phyloP scores from a whole-genome alignment of 2,113 vertebrate genomes.

The Terrapene triunguis region DNA sequence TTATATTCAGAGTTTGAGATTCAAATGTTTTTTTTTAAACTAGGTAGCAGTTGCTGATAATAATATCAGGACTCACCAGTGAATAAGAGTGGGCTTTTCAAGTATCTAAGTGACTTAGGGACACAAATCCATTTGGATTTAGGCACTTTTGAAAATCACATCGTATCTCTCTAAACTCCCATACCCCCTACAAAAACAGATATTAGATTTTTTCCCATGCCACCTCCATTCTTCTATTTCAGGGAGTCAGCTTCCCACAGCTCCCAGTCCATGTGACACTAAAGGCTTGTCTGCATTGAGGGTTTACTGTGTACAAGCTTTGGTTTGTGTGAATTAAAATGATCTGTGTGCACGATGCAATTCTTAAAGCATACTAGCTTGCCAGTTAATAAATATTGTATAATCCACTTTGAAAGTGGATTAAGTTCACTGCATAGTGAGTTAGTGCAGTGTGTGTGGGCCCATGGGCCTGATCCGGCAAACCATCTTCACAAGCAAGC shows the following conservation, averaged over 20 bases:
- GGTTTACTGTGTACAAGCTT: background rate
- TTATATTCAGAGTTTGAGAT: slow-evolving; percentile 7
- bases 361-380: background rate
- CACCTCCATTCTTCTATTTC: background rate
- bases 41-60: background rate
- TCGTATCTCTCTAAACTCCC: background rate
- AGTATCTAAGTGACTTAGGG: background rate
- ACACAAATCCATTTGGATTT: background rate
- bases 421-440: background rate
- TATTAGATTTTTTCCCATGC: background rate
- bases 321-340: background rate
- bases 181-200: background rate
- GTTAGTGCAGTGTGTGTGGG: background rate
- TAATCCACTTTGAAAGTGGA: background rate
- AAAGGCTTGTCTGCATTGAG: background rate
- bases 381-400: background rate
- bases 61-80: background rate
- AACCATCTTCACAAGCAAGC: background rate
- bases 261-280: rapidly evolving
- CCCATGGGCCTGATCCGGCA: background rate
- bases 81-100: background rate
- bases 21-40: background rate
- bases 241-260: background rate
- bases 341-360: background rate
- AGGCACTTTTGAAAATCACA: background rate